Evolutionary conservation across 2,797 vertebrate species (phyloP).

Genomic region (Centroberyx gerrardi): DNA sequence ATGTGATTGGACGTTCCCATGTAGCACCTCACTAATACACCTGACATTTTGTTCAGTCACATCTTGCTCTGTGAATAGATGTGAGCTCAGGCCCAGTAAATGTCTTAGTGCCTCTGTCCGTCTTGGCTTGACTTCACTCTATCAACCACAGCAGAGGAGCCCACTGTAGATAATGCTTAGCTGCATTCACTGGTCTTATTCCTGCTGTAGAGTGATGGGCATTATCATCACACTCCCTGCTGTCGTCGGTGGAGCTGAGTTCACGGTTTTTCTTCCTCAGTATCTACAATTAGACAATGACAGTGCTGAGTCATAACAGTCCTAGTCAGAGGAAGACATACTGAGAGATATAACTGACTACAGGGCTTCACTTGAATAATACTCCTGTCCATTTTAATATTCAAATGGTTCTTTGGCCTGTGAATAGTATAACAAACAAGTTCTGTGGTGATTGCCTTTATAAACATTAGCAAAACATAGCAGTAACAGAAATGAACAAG

Average conservation of each 20-base stretch:
- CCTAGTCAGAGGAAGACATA: slow-evolving; percentile 9
- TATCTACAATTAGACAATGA: slow-evolving; percentile 1
- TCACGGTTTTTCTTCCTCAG: slow-evolving; percentile 21
- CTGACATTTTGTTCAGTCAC: slow-evolving; percentile 23
- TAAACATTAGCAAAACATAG: no score
- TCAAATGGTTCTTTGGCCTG: slow-evolving; percentile 13
- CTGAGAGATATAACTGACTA: no score
- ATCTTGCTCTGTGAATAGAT: not conserved
- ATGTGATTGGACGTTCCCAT: slow-evolving; percentile 15
- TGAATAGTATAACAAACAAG: not conserved
- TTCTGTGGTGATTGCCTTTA: no score
- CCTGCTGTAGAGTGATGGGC: slow-evolving; percentile 33
- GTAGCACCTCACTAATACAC: slow-evolving; percentile 1
- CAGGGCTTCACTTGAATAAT: no score
- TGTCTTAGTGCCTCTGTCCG: slow-evolving; percentile 1
- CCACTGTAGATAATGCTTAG: slow-evolving; percentile 16
- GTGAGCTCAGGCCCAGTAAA: not conserved
- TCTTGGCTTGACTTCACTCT: slow-evolving; percentile 23
- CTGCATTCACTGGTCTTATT: slow-evolving; percentile 1
- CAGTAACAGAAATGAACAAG: not conserved
- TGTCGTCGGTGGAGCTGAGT: slow-evolving; percentile 4
- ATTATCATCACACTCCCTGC: slow-evolving; percentile 1
- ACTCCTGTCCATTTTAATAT: not conserved
- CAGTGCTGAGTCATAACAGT: slow-evolving; percentile 33
- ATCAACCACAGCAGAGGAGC: not conserved